A percentile compares a stretch with the other conserved stretches of the same genome.
phyloP scores from a whole-genome alignment of 2,113 vertebrate species.

The Vulpes lagopus region DNA sequence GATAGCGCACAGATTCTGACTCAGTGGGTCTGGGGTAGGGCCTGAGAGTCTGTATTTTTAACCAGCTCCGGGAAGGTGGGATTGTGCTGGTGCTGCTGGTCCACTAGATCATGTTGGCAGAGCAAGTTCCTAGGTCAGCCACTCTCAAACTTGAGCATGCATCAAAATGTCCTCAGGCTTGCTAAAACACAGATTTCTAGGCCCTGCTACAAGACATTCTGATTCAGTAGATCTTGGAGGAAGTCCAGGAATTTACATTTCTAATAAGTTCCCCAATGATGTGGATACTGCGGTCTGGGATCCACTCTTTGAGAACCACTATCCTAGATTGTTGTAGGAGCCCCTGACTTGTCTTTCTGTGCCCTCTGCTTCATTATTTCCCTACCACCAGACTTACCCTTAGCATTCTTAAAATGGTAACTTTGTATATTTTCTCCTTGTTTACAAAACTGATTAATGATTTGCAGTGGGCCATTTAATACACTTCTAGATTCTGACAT shows the following conservation, averaged over 20 bases:
- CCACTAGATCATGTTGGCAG: not conserved
- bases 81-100: not conserved
- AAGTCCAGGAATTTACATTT: not conserved
- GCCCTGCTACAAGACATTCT: not conserved
- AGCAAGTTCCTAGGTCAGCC: not conserved
- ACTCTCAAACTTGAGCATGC: not conserved
- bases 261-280: not conserved
- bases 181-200: not conserved
- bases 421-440: not conserved
- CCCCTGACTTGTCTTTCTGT: not conserved
- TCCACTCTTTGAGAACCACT: not conserved
- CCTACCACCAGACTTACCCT: not conserved
- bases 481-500: not conserved
- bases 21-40: not conserved
- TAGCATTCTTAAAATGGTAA: not conserved
- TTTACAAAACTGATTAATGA: not conserved
- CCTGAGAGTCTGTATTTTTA: not conserved
- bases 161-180: not conserved
- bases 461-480: not conserved
- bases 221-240: not conserved
- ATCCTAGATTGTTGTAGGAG: not conserved
- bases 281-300: not conserved
- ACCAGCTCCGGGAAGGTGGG: not conserved
- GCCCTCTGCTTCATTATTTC: not conserved
- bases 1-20: not conserved